Evolutionary conservation across 2,888 invertebrate species (phyloP).

Genomic region (Blastobasis adustella): DNA sequence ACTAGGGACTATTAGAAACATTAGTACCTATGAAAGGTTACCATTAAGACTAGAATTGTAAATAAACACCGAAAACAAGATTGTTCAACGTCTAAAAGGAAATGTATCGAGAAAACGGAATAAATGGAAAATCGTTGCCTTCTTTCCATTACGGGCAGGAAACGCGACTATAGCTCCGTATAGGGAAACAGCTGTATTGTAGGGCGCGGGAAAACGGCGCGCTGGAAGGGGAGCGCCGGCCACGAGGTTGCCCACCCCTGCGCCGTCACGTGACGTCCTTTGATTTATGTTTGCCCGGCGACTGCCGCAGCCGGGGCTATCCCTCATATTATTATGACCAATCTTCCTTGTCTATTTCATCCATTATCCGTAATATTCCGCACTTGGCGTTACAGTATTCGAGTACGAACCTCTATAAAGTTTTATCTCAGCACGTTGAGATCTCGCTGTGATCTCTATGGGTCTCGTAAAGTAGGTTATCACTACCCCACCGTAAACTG

Average conservation of each 20-base stretch:
- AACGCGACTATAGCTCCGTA: slow-evolving; percentile 36
- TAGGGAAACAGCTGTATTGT: slow-evolving; percentile 48
- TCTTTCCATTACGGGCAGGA: slow-evolving; percentile 41
- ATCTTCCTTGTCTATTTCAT: too few relatives aligned
- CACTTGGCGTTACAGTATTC: too few relatives aligned
- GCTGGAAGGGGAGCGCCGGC: slow-evolving; percentile 26
- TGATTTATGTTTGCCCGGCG: slow-evolving; percentile 56
- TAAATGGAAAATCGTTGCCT: slow-evolving; percentile 40
- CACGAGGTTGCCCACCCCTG: slow-evolving; percentile 37
- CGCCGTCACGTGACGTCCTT: slow-evolving; percentile 47
- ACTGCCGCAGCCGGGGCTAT: slow-evolving; percentile 21
- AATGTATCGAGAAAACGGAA: slow-evolving; percentile 25
- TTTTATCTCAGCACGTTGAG: not conserved
- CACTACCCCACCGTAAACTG: slow-evolving; percentile 6
- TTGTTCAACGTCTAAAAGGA: too few relatives aligned
- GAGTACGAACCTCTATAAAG: not conserved
- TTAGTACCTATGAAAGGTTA: too few relatives aligned
- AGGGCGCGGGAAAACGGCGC: slow-evolving; percentile 48
- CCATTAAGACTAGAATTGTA: too few relatives aligned
- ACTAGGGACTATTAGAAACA: too few relatives aligned
- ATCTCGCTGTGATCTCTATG: slow-evolving; percentile 4
- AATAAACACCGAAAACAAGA: too few relatives aligned
- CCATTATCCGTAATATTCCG: too few relatives aligned
- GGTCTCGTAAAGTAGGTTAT: slow-evolving; percentile 18
- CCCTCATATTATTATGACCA: slow-evolving; percentile 5